Evolutionary conservation across 2,888 invertebrate genomes (phyloP).

Genomic region (Phasia obesa): DNA sequence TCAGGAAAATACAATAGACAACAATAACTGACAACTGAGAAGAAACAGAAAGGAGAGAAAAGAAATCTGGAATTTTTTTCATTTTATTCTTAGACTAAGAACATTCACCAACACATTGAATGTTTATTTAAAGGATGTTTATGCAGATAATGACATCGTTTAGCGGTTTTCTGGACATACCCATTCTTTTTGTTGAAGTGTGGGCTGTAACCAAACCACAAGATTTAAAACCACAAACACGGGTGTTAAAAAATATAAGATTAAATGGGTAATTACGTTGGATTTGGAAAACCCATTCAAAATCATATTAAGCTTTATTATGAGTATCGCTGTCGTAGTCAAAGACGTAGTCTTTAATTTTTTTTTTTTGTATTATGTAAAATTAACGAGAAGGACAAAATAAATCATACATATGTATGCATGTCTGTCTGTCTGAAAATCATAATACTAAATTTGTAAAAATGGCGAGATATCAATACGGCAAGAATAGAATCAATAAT

Average conservation of each 20-base stretch:
- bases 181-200: conserved; percentile 75
- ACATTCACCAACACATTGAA: conserved; percentile 74
- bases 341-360: no score
- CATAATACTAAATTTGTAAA: no score
- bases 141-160: conserved; percentile 80
- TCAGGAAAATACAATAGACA: conserved; percentile 27
- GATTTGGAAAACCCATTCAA: conserved; percentile 40
- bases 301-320: not conserved
- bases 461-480: no score
- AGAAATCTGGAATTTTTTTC: conserved; percentile 53
- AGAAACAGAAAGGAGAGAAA: not conserved
- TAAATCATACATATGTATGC: no score
- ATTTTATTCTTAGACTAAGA: conserved; percentile 74
- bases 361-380: no score
- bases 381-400: no score
- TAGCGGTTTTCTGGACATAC: conserved; percentile 80
- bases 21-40: not conserved
- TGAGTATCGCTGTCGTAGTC: no score
- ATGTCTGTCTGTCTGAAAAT: no score
- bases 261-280: conserved; percentile 29
- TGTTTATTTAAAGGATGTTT: conserved; percentile 77
- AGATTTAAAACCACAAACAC: conserved; percentile 30
- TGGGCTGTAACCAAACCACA: conserved; percentile 70
- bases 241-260: not conserved
- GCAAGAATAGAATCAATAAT: no score